Evolutionary conservation across 2,113 vertebrate genomes (phyloP).

Genomic region (Semnornis frantzii): DNA sequence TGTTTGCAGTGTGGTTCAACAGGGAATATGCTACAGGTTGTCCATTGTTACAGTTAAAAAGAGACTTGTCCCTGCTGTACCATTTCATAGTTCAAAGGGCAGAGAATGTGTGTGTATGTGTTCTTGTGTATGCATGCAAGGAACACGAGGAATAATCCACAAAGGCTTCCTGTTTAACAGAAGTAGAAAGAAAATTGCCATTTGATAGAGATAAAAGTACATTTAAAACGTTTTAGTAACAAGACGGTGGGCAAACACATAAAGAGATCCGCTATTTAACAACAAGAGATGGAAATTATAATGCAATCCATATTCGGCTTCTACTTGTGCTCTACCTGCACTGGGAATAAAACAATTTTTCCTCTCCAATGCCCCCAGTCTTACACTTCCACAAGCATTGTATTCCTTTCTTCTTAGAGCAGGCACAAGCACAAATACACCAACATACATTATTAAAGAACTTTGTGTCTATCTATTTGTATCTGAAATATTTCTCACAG

Average conservation of each 20-base stretch:
- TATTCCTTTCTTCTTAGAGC: neutral
- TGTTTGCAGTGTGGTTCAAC: neutral
- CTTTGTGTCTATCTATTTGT: neutral
- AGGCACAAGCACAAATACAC: neutral
- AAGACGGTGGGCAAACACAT: neutral
- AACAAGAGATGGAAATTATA: neutral
- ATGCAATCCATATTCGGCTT: neutral
- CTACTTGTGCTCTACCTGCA: neutral
- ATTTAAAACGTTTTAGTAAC: neutral
- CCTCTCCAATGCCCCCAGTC: neutral
- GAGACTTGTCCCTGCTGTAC: neutral
- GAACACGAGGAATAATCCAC: neutral
- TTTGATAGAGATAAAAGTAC: neutral
- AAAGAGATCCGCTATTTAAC: neutral
- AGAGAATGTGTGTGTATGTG: neutral
- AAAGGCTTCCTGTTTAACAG: neutral
- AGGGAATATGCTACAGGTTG: neutral
- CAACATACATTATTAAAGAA: neutral
- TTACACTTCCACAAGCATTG: neutral
- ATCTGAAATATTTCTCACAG: constrained; percentile 4
- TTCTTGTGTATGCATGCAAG: neutral
- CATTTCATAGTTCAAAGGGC: neutral
- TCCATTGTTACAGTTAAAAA: neutral
- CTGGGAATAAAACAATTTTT: neutral
- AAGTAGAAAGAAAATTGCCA: neutral